phyloP scores from a whole-genome alignment of 2,888 invertebrate species.

The Protonemura montana region DNA sequence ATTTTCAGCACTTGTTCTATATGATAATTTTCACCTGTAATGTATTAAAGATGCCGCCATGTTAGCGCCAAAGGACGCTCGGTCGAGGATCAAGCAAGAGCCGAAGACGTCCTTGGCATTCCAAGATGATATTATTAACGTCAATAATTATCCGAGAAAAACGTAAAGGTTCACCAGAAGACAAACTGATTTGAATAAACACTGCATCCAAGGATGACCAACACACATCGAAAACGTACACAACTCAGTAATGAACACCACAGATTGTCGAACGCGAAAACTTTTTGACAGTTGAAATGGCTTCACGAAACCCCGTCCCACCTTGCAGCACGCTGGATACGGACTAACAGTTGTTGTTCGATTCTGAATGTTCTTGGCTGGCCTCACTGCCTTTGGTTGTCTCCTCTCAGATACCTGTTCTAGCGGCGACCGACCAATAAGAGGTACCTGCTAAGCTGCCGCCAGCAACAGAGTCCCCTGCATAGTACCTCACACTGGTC shows the following conservation, averaged over 20 bases:
- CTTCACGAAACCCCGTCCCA: neutral
- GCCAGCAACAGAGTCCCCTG: neutral
- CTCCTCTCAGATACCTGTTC: neutral
- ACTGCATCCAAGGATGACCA: neutral
- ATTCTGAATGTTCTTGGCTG: neutral
- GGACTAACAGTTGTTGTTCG: neutral
- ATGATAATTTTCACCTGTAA: conserved; percentile 37
- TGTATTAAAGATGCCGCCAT: conserved; percentile 34
- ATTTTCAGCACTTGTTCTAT: neutral
- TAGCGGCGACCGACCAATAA: neutral
- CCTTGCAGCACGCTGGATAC: neutral
- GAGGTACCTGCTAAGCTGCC: neutral
- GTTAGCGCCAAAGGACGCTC: conserved; percentile 27
- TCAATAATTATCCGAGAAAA: neutral
- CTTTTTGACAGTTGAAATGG: neutral
- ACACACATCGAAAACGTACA: neutral
- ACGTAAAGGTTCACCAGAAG: neutral
- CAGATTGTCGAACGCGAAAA: neutral
- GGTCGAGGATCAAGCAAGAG: neutral
- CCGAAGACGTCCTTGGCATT: conserved; percentile 40
- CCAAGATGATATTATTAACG: conserved; percentile 23
- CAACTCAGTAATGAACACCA: neutral
- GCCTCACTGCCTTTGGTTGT: neutral
- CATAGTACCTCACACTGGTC: neutral
- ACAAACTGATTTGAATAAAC: neutral